These are phyloP conservation scores for Callipepla californica DNA, from an alignment of 2,113 vertebrate genomes.

Conservation along the genomic window DNA sequence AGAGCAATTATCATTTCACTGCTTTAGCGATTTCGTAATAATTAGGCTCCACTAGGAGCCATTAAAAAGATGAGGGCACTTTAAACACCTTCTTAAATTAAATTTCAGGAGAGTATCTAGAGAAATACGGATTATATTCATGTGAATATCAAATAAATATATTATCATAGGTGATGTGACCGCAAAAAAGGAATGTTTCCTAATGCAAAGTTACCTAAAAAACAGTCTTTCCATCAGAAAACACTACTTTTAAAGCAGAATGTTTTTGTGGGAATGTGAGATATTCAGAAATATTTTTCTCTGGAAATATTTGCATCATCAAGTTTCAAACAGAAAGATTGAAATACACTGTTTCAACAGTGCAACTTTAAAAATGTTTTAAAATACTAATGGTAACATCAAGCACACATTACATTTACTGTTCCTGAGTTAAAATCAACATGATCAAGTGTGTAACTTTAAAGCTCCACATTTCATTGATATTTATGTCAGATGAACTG, in stretches of 20 bases:
- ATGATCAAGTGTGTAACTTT: not conserved
- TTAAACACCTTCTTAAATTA: not conserved
- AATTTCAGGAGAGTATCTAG: not conserved
- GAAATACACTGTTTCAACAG: not conserved
- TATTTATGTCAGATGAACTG: not conserved
- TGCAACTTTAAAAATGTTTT: not conserved
- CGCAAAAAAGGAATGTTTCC: not conserved
- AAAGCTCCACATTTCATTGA: not conserved
- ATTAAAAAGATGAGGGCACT: not conserved
- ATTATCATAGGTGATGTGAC: not conserved
- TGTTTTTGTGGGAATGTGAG: not conserved
- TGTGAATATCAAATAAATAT: not conserved
- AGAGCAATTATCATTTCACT: conserved; percentile 16
- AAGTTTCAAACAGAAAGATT: not conserved
- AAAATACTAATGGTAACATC: not conserved
- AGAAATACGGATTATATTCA: not conserved
- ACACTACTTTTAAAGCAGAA: not conserved
- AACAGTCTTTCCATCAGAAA: not conserved
- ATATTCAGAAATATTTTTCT: not conserved
- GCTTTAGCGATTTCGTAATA: conserved; percentile 26
- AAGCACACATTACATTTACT: not conserved
- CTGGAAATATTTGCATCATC: not conserved
- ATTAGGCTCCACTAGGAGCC: not conserved
- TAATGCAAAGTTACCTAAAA: not conserved
- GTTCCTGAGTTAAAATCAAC: not conserved